Evolutionary conservation across 2,797 vertebrate genomes (phyloP), one percentile per base, ranked within the genome.

Genomic region (Buphagus erythrorhynchus): DNA sequence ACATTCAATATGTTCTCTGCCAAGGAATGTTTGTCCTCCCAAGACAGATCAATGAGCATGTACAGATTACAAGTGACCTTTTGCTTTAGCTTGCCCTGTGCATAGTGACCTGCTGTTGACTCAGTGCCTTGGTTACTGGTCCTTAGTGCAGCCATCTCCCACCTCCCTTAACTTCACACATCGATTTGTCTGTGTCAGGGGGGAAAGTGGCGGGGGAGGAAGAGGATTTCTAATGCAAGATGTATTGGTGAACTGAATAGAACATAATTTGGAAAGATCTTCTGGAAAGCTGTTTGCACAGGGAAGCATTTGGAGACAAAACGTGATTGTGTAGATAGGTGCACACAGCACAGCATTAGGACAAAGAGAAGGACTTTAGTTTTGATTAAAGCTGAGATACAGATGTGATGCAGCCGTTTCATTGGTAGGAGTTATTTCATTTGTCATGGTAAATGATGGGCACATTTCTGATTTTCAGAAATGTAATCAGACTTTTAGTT

Each of bases 1-100:
- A 54, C 1, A 0, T 87, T 83, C 36, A 33, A 8, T 94, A 75
- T 81, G 25, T 84, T 88, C 58, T 77, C 67, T 7, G 13, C 91
- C 89, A 93, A 93, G 84, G 91, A 94, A 86, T 90, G 89, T 94
- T 78, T 94, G 58, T 93, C 58, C 87, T 90, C 91, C 68, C 3
- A 40, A 77, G 89, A 48, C 75, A 91, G 83, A 92, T 97, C 83
- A 79, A 68, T 83, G 72, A 77, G 40, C 55, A 51, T 26, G 63
- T 73, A 66, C 62, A 82, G 76, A 88, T 94, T 88, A 66, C n/a
- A 86, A 65, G 58, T 51, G 94, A 95, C 92, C 88, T 94, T 94
- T 93, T 91, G 67, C 90, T 92, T 87, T 67, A 82, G 58, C 57
- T 89, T 72, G 57, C 33, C 86, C 72, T 55, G 65, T 58, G 68